Base-by-base conservation (phyloP, 2,797 vertebrate genomes). In the Tinamus major region DNA sequence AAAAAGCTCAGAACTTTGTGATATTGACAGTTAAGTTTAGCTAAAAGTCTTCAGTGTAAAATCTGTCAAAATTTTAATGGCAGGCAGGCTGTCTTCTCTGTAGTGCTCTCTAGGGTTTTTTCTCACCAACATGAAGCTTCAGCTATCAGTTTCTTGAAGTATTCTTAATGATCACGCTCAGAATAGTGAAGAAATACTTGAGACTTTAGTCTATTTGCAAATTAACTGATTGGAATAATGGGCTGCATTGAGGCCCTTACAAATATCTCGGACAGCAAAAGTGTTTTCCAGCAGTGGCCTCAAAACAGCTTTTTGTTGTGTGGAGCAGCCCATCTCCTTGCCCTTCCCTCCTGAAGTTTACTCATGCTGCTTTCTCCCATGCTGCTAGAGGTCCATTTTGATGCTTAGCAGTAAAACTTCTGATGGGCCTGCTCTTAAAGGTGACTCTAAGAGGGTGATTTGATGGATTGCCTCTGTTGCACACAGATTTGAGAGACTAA, bases 281-380 rank as follows among this genome's bases (percentile, higher is more conserved):
- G 35, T 41, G 71, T 39, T 26, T 91, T 83, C 27, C 31, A 82
- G 37, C 33, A 17, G 24, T 74, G 46, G 26, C 21, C 1, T 2
- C 49, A 51, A 24, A 49, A 51, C 26, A 27, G 26, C 49, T 51
- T 51, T 10, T 64, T 93, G 23, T 64, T 55, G 4, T n/a, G 23
- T 77, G 26, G 7, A 72, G 12, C 27, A 51, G 29, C 24, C 37
- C 74, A 15, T 77, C 84, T 58, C 37, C 8, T 65, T 79, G 27
- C 59, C 17, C 10, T 0, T 67, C 1, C 3, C 35, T 20, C 61
- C 64, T 56, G 20, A 1, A 41, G 10, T 23, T 88, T 78, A 4
- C 9, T 62, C 0, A 0, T 26, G 15, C 44, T 42, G 18, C 64
- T 17, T 78, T 70, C 53, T 59, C 14, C 16, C 2, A 0, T 64